phyloP scores from a whole-genome alignment of 2,797 vertebrate species.

The Glossophaga mutica region DNA sequence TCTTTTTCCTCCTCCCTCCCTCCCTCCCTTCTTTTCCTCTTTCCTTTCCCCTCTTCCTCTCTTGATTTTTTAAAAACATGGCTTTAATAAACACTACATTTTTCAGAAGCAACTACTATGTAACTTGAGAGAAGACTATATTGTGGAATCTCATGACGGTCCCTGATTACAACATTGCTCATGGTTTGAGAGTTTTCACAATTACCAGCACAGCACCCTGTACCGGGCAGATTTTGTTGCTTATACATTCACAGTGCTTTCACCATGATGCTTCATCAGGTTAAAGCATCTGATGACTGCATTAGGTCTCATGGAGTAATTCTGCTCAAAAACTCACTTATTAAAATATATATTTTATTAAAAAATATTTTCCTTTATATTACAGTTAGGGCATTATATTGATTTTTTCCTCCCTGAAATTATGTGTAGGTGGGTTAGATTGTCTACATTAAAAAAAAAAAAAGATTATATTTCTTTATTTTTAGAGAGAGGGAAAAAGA shows the following conservation, averaged over 20 bases:
- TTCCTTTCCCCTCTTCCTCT: no score
- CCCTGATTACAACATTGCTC: neutral
- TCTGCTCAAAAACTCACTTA: neutral
- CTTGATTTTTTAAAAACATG: neutral
- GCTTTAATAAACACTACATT: slow-evolving; percentile 12
- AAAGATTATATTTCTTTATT: no score
- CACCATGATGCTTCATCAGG: neutral
- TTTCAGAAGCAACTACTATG: slow-evolving; percentile 10
- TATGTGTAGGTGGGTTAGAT: neutral
- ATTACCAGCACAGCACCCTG: neutral
- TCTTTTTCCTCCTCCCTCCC: neutral
- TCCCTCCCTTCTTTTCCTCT: neutral
- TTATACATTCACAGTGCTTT: neutral
- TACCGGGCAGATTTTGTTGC: neutral
- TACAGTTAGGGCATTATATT: neutral
- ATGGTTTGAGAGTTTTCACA: neutral
- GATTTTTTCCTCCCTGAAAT: neutral
- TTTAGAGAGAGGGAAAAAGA: no score
- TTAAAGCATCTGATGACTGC: neutral
- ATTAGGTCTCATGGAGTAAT: neutral
- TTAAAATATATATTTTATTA: neutral
- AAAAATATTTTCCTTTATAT: slow-evolving; percentile 7
- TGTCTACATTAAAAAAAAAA: neutral
- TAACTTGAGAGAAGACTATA: neutral
- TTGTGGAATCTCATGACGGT: neutral